Percentiles rank a stretch among this genome's conserved stretches.
phyloP scores from a whole-genome alignment of 1,140 invertebrate genomes.

The Drosophila micromelanica region DNA sequence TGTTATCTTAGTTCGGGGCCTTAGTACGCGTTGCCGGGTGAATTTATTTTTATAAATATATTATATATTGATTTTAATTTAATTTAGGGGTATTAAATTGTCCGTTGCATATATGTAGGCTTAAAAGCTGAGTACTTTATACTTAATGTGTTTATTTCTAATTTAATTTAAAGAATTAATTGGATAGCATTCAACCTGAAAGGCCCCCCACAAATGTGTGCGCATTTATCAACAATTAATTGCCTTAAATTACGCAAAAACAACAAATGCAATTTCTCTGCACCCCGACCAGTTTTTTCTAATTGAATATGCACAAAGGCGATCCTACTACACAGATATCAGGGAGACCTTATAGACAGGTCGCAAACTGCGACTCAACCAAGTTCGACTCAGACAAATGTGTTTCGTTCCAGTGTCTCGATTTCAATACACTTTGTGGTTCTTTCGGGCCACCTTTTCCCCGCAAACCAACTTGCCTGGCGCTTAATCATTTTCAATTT shows the following conservation, averaged over 20 bases:
- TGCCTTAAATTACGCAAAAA: neutral
- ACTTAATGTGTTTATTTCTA: neutral
- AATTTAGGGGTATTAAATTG: neutral
- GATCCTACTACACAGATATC: slow-evolving; percentile 12
- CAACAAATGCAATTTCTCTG: slow-evolving; percentile 8
- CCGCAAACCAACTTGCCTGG: neutral
- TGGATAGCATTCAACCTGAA: neutral
- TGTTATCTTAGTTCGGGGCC: slow-evolving; percentile 1
- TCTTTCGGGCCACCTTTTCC: neutral
- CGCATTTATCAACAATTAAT: slow-evolving; percentile 29
- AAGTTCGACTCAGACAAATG: neutral
- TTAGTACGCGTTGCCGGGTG: neutral
- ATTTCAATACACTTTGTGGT: slow-evolving; percentile 6
- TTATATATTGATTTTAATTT: no score
- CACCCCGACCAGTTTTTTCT: slow-evolving; percentile 12
- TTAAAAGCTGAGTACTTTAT: neutral
- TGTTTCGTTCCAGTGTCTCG: neutral
- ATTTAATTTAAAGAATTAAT: slow-evolving; percentile 17
- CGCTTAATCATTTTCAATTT: slow-evolving; percentile 1
- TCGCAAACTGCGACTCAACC: slow-evolving; percentile 5
- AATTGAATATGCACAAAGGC: slow-evolving; percentile 15
- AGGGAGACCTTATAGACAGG: neutral
- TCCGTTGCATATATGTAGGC: no score
- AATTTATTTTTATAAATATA: neutral
- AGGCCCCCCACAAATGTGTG: neutral